Base-by-base conservation (phyloP, 2,113 vertebrate species). In the Hydrochoerus hydrochaeris region DNA sequence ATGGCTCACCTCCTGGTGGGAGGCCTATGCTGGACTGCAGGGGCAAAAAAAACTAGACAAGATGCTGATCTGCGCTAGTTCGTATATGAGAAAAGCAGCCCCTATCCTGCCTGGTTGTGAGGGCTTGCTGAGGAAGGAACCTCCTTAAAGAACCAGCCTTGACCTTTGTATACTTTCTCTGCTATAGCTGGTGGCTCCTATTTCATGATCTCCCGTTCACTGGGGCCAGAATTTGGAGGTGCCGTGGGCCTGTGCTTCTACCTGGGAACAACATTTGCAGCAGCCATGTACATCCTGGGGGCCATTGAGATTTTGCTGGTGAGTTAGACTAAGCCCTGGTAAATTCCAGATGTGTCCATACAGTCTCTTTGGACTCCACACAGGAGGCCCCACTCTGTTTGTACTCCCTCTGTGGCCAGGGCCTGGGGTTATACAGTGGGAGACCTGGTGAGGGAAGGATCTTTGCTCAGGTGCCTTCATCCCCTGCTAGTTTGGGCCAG, bases 221-320 rank as follows among this genome's bases (percentile, higher is more conserved):
- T 99, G 96, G 99, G 99, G 26, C 99, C 99, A 16, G 99, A 99
- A 97, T 99, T 99, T 98, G 99, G 99, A 95, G 99, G 99, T 92
- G 99, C 99, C 12, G 99, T 99, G 81, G 99, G 99, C 1, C 98
- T 99, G 32, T 99, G 99, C 96, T 99, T 99, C 98, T 99, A 99
- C 97, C 97, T 99, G 98, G 99, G 99, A 94, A 99, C 99, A 30
- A 99, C 99, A 2, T 99, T 99, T 97, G 99, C 99, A 54, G 99
- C 99, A 91, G 99, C 99, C 67, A 99, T 99, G 99, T 99, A 99
- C 97, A 99, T 99, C 89, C 98, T 99, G 58, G 99, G 99, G 67
- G 99, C 99, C 97, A 99, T 99, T 63, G 99, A 99, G 98, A 99
- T 99, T 96, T 99, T 99, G 95, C 97, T 99, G 99, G 99, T 99